These are phyloP conservation scores for Nymphalis io DNA, from an alignment of 1,140 invertebrate genomes.

Conservation along the genomic window DNA sequence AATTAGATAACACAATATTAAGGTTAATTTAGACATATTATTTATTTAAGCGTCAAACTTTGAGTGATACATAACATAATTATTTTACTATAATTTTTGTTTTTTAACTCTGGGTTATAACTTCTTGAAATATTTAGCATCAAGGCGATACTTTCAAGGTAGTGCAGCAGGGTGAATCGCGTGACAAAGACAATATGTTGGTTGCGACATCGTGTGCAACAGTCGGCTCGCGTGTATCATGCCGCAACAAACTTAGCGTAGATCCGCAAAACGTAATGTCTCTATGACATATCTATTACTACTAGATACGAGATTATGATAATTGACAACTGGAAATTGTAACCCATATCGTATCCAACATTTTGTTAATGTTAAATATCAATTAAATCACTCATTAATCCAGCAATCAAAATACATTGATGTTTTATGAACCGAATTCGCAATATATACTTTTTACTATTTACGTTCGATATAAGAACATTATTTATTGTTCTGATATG, in stretches of 20 bases:
- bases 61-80: background rate
- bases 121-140: constrained; percentile 25
- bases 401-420: too few species aligned
- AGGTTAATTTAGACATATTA: background rate
- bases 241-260: constrained; percentile 51
- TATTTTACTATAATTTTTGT: background rate
- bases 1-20: constrained; percentile 4
- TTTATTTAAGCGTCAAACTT: background rate
- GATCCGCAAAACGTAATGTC: constrained; percentile 42
- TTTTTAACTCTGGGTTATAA: background rate
- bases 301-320: background rate
- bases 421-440: too few species aligned
- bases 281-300: constrained; percentile 5
- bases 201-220: constrained; percentile 51
- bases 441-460: too few species aligned
- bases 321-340: background rate
- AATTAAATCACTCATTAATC: too few species aligned
- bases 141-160: constrained; percentile 25
- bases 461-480: too few species aligned
- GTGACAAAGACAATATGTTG: constrained; percentile 52
- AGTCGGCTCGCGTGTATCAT: constrained; percentile 54
- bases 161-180: constrained; percentile 39
- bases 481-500: too few species aligned
- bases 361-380: too few species aligned
- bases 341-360: too few species aligned